Base-by-base conservation (phyloP, 2,113 vertebrate species). In the Merops nubicus region DNA sequence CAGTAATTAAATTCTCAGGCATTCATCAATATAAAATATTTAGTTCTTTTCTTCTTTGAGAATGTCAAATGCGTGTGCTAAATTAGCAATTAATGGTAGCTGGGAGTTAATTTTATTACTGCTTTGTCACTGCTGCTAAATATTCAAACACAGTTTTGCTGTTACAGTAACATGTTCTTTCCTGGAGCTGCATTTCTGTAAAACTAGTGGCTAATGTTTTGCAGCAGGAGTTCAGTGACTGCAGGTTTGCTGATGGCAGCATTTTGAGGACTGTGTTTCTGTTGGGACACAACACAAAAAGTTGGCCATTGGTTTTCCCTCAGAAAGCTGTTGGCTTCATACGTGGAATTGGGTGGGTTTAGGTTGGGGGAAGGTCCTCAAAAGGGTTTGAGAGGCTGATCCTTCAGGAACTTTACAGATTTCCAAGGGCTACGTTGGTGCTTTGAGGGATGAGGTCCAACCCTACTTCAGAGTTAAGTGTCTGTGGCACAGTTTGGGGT, bases 1-100 rank as follows among this genome's bases (percentile, higher is more conserved):
- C 92, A 65, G 96, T 89, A 96, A 96, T 97, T 84, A 95, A 96
- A 96, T 82, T 91, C 28, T 13, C 56, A 95, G 48, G 42, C 78
- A 43, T 51, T 47, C 7, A 53, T 70, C 43, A 59, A 63, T 21
- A 38, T 19, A 42, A 80, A 79, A 88, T 81, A 94, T 88, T 95
- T 57, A 83, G 62, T 85, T 76, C 21, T 53, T 83, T 90, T 91
- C 85, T 57, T 72, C 91, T 36, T 74, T 91, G 42, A 48, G 56
- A 86, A 64, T 65, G 73, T 93, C 77, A 85, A 34, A 70, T 3
- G 6, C 20, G 69, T 67, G 23, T 85, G 63, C 70, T 91, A 90
- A 91, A 62, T 47, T 88, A 85, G 81, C 50, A 80, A 7, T 22
- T 70, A 73, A 82, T 8, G 12, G 57, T 88, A 88, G 63, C 47